Base-by-base conservation (phyloP, 2,113 vertebrate species). In the Microtus ochrogaster region DNA sequence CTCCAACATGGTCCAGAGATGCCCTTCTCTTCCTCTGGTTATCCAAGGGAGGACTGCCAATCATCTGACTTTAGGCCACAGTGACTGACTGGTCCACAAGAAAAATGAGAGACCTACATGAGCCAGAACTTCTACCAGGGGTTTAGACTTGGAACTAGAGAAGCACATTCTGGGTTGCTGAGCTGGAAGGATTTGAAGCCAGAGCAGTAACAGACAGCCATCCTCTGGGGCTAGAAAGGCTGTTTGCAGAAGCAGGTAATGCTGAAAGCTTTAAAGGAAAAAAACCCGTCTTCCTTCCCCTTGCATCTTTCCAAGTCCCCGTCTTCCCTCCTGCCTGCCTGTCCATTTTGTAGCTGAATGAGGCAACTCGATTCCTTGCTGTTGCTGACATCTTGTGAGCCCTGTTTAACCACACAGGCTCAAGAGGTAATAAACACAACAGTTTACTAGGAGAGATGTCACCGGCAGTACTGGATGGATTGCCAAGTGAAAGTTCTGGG, bases 401-500 rank as follows among this genome's bases (percentile, higher is more conserved):
- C 77, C 82, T n/a, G 74, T 5, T 52, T 88, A 58, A 36, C 77
- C 77, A 49, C 49, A 19, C 2, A 2, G 47, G 14, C 28, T 0
- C 0, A 7, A 21, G 63, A 49, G 58, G 84, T 24, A 14, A 66
- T 19, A 63, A 74, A 70, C 41, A 74, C 44, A 26, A 4, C 49
- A 66, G 39, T 26, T 79, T 36, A 24, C 92, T 21, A 41, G 86
- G 89, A 68, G 89, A 90, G 68, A 65, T 19, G 79, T 79, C 94
- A 14, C 1, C 10, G 41, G 52, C 82, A 63, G 78, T 68, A 61
- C 66, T 5, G 28, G 65, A 33, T 33, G 68, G 28, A 28, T 44
- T 58, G 82, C 90, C 76, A 79, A 87, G 76, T 63, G 97, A 96
- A 96, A 96, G 95, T 89, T 82, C 39, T 22, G 68, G 88, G 91